phyloP scores from a whole-genome alignment of 2,113 vertebrate species.

The Tamias sibiricus region DNA sequence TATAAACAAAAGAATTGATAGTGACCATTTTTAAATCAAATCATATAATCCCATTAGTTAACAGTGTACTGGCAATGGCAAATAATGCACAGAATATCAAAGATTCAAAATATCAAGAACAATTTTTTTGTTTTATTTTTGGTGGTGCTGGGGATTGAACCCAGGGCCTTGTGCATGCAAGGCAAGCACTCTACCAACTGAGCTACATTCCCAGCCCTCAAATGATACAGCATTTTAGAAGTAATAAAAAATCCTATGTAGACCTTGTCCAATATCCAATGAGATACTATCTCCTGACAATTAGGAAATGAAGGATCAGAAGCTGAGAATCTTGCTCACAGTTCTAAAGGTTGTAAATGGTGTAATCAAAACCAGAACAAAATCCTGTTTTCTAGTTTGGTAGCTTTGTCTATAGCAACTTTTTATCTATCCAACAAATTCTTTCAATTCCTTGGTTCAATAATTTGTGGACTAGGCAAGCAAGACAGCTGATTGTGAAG shows the following conservation, averaged over 20 bases:
- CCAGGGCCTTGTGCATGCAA: no score
- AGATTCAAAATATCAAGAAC: slow-evolving; percentile 53
- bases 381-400: slow-evolving; percentile 5
- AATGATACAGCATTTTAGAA: not conserved
- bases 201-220: no score
- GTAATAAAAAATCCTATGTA: not conserved
- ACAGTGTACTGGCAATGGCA: not conserved
- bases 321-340: slow-evolving; percentile 41
- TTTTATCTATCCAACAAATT: slow-evolving; percentile 60
- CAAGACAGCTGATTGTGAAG: slow-evolving; percentile 43
- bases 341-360: slow-evolving; percentile 19
- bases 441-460: slow-evolving; percentile 55
- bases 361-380: slow-evolving; percentile 3
- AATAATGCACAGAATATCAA: slow-evolving; percentile 28
- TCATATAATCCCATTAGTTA: slow-evolving; percentile 2
- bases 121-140: no score
- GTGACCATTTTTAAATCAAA: not conserved
- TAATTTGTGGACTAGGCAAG: slow-evolving; percentile 32
- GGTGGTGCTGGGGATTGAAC: no score
- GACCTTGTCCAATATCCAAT: slow-evolving; percentile 34
- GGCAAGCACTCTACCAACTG: no score
- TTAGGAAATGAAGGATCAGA: slow-evolving; percentile 27
- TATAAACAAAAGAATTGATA: slow-evolving; percentile 38
- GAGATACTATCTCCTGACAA: slow-evolving; percentile 5
- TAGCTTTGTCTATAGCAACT: not conserved